Evolutionary conservation across 2,113 vertebrate genomes (phyloP).

Genomic region (Lasiurus cinereus): DNA sequence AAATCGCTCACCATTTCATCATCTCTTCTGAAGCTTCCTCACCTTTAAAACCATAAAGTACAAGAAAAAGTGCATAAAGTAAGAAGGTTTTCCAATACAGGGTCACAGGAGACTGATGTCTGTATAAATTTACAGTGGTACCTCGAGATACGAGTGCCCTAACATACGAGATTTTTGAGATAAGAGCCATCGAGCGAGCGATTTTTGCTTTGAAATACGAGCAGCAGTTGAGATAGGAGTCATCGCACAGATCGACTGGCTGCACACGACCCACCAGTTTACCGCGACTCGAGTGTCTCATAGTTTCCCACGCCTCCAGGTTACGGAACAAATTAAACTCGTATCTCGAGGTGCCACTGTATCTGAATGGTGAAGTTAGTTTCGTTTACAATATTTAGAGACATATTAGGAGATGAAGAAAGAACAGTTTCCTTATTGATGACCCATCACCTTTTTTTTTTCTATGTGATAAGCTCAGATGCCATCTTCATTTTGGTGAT

Average conservation of each 20-base stretch:
- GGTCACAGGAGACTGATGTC: neutral
- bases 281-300: too few relatives aligned
- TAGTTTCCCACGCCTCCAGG: too few relatives aligned
- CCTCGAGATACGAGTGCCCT: too few relatives aligned
- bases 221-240: too few relatives aligned
- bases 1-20: neutral
- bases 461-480: neutral
- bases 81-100: constrained; percentile 7
- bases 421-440: neutral
- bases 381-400: neutral
- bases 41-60: neutral
- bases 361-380: neutral
- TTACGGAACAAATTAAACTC: too few relatives aligned
- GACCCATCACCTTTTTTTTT: neutral
- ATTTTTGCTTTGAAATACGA: too few relatives aligned
- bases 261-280: too few relatives aligned
- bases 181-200: too few relatives aligned
- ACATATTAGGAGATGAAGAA: neutral
- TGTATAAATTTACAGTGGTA: too few relatives aligned
- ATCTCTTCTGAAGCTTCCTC: neutral
- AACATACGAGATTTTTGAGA: too few relatives aligned
- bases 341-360: too few relatives aligned
- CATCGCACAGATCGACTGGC: too few relatives aligned
- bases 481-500: neutral
- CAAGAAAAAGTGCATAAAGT: neutral